Evolutionary conservation across 2,888 invertebrate species (phyloP).

Genomic region (Phorcus lineatus): DNA sequence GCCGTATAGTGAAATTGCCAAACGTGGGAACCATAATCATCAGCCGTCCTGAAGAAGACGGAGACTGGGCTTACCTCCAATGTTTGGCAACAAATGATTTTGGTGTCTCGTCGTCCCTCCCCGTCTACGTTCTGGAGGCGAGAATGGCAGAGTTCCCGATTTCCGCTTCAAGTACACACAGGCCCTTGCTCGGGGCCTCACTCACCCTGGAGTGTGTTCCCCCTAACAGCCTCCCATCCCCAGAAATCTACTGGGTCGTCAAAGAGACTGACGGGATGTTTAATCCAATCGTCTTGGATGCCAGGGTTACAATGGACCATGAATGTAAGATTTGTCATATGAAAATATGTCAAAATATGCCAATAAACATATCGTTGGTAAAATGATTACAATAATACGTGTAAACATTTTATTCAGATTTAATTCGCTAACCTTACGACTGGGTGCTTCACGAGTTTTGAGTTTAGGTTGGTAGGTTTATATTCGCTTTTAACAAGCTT

Average conservation of each 20-base stretch:
- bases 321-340: constrained; percentile 78
- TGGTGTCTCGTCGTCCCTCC: constrained; percentile 90
- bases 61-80: constrained; percentile 95
- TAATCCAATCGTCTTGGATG: constrained; percentile 77
- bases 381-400: too few species aligned
- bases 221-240: constrained; percentile 97
- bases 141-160: constrained; percentile 55
- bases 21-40: constrained; percentile 92
- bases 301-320: constrained; percentile 95
- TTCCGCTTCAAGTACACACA: not conserved
- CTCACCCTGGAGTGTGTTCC: constrained; percentile 92
- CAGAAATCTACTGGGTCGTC: constrained; percentile 95
- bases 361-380: too few species aligned
- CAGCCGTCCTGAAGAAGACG: constrained; percentile 89
- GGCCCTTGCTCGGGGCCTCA: constrained; percentile 87
- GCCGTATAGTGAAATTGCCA: constrained; percentile 94
- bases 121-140: constrained; percentile 61
- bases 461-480: too few species aligned
- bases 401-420: too few species aligned
- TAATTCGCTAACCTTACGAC: too few species aligned
- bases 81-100: constrained; percentile 95
- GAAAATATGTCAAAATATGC: too few species aligned
- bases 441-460: too few species aligned
- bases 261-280: constrained; percentile 77
- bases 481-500: too few species aligned